phyloP scores from a whole-genome alignment of 2,113 vertebrate genomes.

The Thalassarche chlororhynchos region DNA sequence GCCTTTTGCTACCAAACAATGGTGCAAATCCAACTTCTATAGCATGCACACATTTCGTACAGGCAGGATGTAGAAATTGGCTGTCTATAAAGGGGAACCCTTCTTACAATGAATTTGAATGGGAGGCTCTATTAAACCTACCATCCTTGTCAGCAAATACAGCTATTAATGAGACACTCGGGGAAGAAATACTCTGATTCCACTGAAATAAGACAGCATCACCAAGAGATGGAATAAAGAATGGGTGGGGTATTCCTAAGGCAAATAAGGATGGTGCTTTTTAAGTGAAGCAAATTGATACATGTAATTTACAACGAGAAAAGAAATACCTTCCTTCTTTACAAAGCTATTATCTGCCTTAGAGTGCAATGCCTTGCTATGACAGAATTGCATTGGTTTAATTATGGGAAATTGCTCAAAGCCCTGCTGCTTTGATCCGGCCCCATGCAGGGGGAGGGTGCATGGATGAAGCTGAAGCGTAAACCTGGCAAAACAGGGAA shows the following conservation, averaged over 20 bases:
- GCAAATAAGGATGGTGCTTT: not conserved
- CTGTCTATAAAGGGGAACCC: not conserved
- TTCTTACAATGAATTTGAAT: not conserved
- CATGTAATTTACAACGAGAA: not conserved
- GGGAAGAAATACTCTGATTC: not conserved
- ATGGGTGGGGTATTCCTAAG: not conserved
- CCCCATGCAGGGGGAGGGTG: not conserved
- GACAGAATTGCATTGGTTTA: not conserved
- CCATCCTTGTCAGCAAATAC: not conserved
- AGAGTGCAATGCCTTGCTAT: not conserved
- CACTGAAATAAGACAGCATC: not conserved
- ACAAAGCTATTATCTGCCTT: not conserved
- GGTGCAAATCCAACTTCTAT: not conserved
- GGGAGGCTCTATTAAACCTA: not conserved
- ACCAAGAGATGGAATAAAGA: not conserved
- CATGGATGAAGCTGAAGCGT: not conserved
- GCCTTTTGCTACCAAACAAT: not conserved
- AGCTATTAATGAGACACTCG: not conserved
- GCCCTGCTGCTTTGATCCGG: not conserved
- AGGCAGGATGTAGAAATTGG: not conserved
- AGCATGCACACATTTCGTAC: not conserved
- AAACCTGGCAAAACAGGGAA: not conserved
- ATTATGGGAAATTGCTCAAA: not conserved
- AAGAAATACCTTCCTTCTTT: not conserved
- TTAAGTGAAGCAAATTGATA: not conserved